A percentile compares a stretch with the other conserved stretches of the same genome.
Conservation (phyloP, 2,888 invertebrate species). For the Andrena bucephala region DNA sequence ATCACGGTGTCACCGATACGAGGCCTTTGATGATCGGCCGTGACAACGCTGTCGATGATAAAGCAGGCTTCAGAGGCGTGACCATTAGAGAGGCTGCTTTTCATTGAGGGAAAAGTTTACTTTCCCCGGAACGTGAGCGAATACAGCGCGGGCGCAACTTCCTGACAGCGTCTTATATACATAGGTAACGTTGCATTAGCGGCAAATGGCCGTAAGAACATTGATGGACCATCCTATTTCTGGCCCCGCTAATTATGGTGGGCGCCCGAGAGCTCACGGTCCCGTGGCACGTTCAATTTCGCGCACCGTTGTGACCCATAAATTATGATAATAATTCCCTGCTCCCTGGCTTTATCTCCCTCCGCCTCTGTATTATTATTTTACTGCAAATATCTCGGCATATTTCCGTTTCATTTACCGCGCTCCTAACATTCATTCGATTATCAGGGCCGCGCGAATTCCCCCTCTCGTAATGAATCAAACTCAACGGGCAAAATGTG, state of each 20-base stretch:
- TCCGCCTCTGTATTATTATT: constrained; percentile 1
- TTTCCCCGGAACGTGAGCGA: constrained; percentile 53
- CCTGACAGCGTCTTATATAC: constrained; percentile 60
- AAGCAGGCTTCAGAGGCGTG: constrained; percentile 48
- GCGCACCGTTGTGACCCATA: constrained; percentile 59
- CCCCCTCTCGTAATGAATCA: neutral
- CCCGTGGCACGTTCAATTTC: constrained; percentile 56
- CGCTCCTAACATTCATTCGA: constrained; percentile 8
- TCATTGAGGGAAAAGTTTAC: constrained; percentile 61
- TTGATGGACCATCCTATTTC: constrained; percentile 60
- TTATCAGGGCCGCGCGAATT: neutral
- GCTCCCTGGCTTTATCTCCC: neutral
- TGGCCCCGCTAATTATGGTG: constrained; percentile 56
- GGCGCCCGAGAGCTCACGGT: constrained; percentile 35
- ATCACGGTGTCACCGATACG: constrained; percentile 51
- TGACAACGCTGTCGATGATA: constrained; percentile 61
- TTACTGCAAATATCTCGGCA: constrained; percentile 9
- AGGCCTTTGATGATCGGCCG: constrained; percentile 53
- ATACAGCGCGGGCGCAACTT: constrained; percentile 56
- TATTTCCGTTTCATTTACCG: constrained; percentile 11
- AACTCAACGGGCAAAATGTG: constrained; percentile 4
- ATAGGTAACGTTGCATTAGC: constrained; percentile 63
- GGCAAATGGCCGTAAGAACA: constrained; percentile 60
- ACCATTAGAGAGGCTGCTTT: constrained; percentile 61
- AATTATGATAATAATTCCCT: constrained; percentile 54